Evolutionary conservation across 53 echinoderm and acorn worm species (phyloP).

Genomic region (Hippasteria phrygiana): DNA sequence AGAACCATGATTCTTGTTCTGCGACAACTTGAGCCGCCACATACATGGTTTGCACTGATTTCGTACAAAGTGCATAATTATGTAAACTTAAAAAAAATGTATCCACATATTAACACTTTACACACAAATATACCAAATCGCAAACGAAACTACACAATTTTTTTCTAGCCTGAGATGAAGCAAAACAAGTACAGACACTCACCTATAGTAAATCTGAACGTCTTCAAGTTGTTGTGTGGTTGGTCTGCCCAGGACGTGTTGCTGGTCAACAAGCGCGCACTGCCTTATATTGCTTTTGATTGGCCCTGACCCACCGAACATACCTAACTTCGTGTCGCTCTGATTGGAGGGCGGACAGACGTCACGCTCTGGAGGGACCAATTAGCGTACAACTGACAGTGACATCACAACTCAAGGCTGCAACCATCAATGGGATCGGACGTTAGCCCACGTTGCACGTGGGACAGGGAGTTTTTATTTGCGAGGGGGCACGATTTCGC

Average conservation of each 20-base stretch:
- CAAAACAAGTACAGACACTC: not conserved
- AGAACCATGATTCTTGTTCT: too few species aligned
- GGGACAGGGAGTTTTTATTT: not conserved
- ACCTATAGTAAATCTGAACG: not conserved
- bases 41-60: too few species aligned
- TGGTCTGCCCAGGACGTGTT: not conserved
- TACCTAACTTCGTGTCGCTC: not conserved
- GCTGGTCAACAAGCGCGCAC: not conserved
- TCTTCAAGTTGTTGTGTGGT: not conserved
- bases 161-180: too few species aligned
- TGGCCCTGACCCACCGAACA: not conserved
- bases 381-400: not conserved
- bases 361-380: not conserved
- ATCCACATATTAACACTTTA: too few species aligned
- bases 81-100: too few species aligned
- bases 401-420: not conserved
- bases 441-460: not conserved
- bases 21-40: too few species aligned
- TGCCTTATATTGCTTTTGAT: not conserved
- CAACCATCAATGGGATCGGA: not conserved
- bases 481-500: not conserved
- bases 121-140: too few species aligned
- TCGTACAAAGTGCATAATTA: too few species aligned
- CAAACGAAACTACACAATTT: too few species aligned
- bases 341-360: constrained; percentile 30